phyloP scores from a whole-genome alignment of 2,113 vertebrate species.

The Tychaedon coryphoeus region DNA sequence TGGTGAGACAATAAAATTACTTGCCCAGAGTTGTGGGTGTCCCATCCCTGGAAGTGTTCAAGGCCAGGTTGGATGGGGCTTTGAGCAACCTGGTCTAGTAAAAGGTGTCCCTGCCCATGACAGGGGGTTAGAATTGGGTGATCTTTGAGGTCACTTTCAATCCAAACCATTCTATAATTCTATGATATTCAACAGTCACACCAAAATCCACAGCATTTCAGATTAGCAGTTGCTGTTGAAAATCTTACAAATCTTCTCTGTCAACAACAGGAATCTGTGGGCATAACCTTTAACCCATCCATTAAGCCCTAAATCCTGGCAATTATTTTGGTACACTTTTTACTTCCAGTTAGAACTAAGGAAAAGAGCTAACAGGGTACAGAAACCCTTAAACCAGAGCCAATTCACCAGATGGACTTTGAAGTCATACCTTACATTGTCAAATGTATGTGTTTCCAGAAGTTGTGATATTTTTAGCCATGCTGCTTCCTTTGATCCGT shows the following conservation, averaged over 20 bases:
- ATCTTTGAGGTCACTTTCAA: not conserved
- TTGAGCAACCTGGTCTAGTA: not conserved
- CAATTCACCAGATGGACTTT: not conserved
- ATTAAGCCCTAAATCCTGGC: not conserved
- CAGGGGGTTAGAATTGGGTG: not conserved
- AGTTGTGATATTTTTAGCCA: not conserved
- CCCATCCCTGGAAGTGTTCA: not conserved
- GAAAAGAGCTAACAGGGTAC: not conserved
- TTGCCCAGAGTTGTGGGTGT: not conserved
- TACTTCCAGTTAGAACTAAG: not conserved
- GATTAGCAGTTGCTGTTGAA: not conserved
- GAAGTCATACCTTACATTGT: constrained; percentile 1
- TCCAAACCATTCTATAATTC: not conserved
- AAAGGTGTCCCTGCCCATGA: not conserved
- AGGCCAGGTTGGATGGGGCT: not conserved
- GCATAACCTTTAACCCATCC: not conserved
- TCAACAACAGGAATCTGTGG: not conserved
- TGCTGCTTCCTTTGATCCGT: not conserved
- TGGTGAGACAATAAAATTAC: not conserved
- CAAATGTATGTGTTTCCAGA: not conserved
- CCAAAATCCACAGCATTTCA: not conserved
- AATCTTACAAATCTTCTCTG: not conserved
- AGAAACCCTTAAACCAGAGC: not conserved
- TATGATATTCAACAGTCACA: not conserved
- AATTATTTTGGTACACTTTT: not conserved